A percentile compares a stretch with the other conserved stretches of the same genome.
These are phyloP conservation scores for Hypercompe scribonia DNA, from an alignment of 2,888 invertebrate genomes.

Conservation along the genomic window DNA sequence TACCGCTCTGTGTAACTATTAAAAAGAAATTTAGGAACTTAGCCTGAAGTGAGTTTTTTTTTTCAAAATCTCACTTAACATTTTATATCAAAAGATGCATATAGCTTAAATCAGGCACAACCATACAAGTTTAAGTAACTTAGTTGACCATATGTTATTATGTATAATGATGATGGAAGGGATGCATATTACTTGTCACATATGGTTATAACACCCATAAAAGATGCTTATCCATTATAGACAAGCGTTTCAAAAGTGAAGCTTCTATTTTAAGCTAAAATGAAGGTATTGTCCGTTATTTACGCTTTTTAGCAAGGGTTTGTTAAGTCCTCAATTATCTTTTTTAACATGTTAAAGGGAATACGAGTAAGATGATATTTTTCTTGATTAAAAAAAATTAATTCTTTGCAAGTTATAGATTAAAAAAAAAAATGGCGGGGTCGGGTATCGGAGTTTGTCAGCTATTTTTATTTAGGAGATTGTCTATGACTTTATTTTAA, in stretches of 20 bases:
- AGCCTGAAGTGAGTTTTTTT: not conserved
- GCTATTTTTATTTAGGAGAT: too few relatives aligned
- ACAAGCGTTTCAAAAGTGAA: conserved; percentile 45
- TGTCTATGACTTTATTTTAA: too few relatives aligned
- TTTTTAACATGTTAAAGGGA: not conserved
- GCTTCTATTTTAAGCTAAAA: conserved; percentile 34
- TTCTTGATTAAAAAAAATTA: not conserved
- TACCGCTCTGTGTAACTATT: not conserved
- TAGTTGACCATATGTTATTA: conserved; percentile 65
- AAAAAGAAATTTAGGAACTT: not conserved
- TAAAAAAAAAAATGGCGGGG: not conserved
- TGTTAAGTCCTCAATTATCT: not conserved
- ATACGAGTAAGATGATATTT: not conserved
- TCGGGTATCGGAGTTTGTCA: too few relatives aligned
- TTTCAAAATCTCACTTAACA: not conserved
- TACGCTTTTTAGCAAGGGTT: not conserved
- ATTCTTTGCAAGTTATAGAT: not conserved
- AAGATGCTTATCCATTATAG: conserved; percentile 49
- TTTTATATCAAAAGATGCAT: not conserved
- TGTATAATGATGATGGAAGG: conserved; percentile 62
- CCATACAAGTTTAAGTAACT: conserved; percentile 58
- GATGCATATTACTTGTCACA: conserved; percentile 66
- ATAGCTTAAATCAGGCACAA: conserved; percentile 50
- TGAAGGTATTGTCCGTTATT: not conserved
- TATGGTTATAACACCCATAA: conserved; percentile 55